Evolutionary conservation across 2,797 vertebrate species (phyloP), one percentile per base, ranked within the genome.

Genomic region (Artibeus jamaicensis): DNA sequence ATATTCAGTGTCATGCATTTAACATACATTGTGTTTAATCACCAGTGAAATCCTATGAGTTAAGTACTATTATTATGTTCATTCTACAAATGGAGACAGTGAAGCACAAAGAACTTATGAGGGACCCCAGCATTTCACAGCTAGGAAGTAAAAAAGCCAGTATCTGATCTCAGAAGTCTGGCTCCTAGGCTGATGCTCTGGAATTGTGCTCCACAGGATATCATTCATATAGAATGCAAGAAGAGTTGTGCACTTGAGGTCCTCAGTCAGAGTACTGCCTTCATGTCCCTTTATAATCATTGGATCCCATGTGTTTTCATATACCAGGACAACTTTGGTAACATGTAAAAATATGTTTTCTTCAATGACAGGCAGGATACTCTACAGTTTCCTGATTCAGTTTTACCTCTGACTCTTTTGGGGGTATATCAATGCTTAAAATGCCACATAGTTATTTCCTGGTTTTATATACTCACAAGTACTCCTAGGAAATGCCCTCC

Each of bases 391-490:
- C 85, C 65, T 94, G 77, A 65, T 91, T 93, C 53, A 48, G 44
- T n/a, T 55, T 34, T 14, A 85, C 42, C 83, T 94, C 87, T 94
- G 82, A 65, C 67, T 96, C 55, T 74, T 15, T 89, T 94, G 21
- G 76, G 88, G 62, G 46, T 83, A 82, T 48, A n/a, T n/a, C 50
- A 86, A 91, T 53, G 42, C 34, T 71, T 62, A 53, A 62, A 93
- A 76, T 71, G 92, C 83, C 89, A 94, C 82, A 48, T 16, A 90
- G 86, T 24, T 89, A 76, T 62, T 95, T 94, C 78, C 85, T 86
- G 87, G 93, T 59, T 96, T 96, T 89, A 74, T 53, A 57, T 84
- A 83, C 29, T 95, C 87, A 55, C 42, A 91, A 88, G 82, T 6
- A 9, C 29, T 86, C 42, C 39, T 67, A 71, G 85, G 94, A 91